Evolutionary conservation across 2,888 invertebrate species (phyloP).

Genomic region (Pollenia labialis): DNA sequence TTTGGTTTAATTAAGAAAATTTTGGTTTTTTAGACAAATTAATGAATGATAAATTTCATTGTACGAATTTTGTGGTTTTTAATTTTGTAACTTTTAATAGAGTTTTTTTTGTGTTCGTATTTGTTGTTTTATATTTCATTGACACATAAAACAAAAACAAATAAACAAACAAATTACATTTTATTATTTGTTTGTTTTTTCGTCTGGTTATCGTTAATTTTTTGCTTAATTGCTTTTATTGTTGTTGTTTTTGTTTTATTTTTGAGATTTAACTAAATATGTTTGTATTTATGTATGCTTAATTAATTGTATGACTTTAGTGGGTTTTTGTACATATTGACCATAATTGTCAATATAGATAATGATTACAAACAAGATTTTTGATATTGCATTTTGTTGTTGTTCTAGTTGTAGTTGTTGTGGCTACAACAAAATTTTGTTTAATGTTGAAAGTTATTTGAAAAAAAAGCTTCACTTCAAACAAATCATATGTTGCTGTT

Average conservation of each 20-base stretch:
- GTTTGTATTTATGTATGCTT: constrained; percentile 81
- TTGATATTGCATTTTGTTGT: constrained; percentile 27
- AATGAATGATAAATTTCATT: constrained; percentile 69
- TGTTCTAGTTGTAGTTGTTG: background rate
- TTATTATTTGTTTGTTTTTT: constrained; percentile 45
- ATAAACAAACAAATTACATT: constrained; percentile 66
- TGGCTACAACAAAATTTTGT: constrained; percentile 20
- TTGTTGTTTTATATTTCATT: constrained; percentile 61
- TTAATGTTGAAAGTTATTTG: constrained; percentile 48
- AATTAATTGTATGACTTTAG: constrained; percentile 77
- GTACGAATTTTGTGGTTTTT: constrained; percentile 71
- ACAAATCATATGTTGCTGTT: constrained; percentile 58
- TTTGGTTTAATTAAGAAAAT: constrained; percentile 70
- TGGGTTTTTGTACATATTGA: constrained; percentile 72
- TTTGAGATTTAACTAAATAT: constrained; percentile 77
- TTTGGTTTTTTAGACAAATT: constrained; percentile 68
- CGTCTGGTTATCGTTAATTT: constrained; percentile 57
- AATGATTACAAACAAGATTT: constrained; percentile 71
- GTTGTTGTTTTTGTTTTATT: constrained; percentile 37
- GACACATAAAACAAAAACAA: constrained; percentile 64
- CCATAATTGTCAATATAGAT: constrained; percentile 72
- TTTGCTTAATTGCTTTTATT: constrained; percentile 19
- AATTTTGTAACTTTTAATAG: constrained; percentile 59
- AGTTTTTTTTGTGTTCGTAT: background rate
- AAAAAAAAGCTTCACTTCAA: constrained; percentile 27